Conservation (phyloP, 2,888 invertebrate species). For the Leptinotarsa peninsularis region DNA sequence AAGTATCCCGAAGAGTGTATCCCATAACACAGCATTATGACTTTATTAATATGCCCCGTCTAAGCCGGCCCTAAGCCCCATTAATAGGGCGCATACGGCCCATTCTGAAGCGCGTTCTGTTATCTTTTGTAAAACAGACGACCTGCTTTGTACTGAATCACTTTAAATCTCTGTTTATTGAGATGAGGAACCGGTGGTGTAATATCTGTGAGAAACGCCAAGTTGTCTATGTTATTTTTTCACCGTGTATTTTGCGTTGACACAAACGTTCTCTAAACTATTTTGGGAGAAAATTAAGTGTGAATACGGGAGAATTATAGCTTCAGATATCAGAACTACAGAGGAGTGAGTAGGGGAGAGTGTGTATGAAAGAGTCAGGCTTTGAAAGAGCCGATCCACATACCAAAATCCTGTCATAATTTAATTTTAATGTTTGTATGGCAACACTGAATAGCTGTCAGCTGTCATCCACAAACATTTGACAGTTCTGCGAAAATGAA, state of each 20-base stretch:
- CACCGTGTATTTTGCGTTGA: neutral
- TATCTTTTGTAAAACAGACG: constrained; percentile 69
- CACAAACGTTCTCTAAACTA: too few relatives aligned
- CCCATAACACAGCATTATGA: constrained; percentile 62
- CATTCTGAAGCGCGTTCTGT: constrained; percentile 63
- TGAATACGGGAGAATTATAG: neutral
- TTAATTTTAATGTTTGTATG: too few relatives aligned
- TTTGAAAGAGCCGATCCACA: too few relatives aligned
- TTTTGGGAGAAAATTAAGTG: too few relatives aligned
- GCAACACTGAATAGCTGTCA: too few relatives aligned
- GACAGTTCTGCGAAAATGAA: too few relatives aligned
- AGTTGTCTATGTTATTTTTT: constrained; percentile 1
- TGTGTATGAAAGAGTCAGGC: too few relatives aligned
- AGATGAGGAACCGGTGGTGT: constrained; percentile 58
- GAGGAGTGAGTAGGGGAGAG: too few relatives aligned
- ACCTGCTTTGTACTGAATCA: constrained; percentile 66
- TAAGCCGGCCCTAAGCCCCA: constrained; percentile 60
- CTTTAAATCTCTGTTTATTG: constrained; percentile 65
- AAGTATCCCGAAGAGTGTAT: constrained; percentile 45
- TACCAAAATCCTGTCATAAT: too few relatives aligned
- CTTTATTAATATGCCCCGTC: constrained; percentile 65
- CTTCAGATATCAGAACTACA: too few relatives aligned
- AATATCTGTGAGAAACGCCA: constrained; percentile 59
- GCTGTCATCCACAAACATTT: too few relatives aligned
- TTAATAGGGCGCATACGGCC: constrained; percentile 62